These are phyloP conservation scores for Pristionchus entomophagus DNA, from an alignment of 2,888 invertebrate species.

Conservation along the genomic window DNA sequence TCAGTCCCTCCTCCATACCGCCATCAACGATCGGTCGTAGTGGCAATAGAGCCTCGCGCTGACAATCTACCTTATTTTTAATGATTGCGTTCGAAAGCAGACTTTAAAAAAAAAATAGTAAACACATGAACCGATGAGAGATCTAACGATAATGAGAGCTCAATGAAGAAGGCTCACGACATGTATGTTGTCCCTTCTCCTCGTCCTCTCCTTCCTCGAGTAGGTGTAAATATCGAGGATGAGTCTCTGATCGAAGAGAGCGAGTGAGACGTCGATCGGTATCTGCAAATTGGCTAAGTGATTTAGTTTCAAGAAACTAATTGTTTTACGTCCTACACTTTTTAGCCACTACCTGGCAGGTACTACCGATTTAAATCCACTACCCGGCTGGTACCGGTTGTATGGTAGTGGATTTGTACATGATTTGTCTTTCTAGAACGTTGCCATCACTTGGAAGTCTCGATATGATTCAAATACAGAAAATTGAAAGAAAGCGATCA, in stretches of 20 bases:
- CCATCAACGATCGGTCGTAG: slow-evolving; percentile 10
- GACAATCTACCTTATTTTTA: neutral
- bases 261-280: neutral
- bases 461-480: neutral
- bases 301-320: no score
- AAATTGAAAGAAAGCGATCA: no score
- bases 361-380: no score
- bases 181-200: slow-evolving; percentile 56
- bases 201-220: slow-evolving; percentile 51
- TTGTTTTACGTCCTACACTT: no score
- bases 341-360: no score
- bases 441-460: no score
- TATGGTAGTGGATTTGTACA: no score
- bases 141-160: neutral
- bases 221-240: slow-evolving; percentile 56
- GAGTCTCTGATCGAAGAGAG: slow-evolving; percentile 48
- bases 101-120: no score
- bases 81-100: neutral
- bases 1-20: neutral
- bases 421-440: no score
- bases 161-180: neutral
- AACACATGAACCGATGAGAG: no score
- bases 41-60: slow-evolving; percentile 5
- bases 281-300: neutral
- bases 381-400: no score